Percentiles rank a stretch among this genome's conserved stretches.
phyloP scores from a whole-genome alignment of 2,888 invertebrate species.

The Thysanoteuthis rhombus region DNA sequence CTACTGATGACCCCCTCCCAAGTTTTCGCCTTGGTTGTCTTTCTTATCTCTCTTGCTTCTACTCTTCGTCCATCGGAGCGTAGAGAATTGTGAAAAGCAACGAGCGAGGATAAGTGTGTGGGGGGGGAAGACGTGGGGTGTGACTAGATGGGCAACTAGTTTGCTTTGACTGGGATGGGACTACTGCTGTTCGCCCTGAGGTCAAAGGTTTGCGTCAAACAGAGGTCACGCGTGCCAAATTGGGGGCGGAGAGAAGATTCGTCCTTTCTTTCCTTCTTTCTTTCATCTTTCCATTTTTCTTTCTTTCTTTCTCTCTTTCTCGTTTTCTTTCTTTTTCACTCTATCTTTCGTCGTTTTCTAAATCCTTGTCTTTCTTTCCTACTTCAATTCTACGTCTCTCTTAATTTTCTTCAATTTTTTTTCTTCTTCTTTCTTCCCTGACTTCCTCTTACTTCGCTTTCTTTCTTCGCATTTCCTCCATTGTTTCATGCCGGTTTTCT shows the following conservation, averaged over 20 bases:
- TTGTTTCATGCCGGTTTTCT: not conserved
- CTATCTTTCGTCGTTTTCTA: too few species aligned
- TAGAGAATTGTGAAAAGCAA: not conserved
- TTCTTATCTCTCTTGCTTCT: not conserved
- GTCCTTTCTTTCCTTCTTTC: not conserved
- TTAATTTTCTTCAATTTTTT: not conserved
- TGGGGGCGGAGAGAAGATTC: not conserved
- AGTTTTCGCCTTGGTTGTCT: not conserved
- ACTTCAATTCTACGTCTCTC: not conserved
- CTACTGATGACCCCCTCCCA: too few species aligned
- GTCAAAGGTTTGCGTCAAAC: not conserved
- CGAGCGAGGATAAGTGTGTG: not conserved
- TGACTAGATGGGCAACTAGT: not conserved
- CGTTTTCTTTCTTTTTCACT: not conserved
- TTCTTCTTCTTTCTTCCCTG: not conserved
- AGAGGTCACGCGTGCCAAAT: slow-evolving; percentile 12
- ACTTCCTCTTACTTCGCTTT: not conserved
- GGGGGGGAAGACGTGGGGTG: not conserved
- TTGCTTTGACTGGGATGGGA: not conserved
- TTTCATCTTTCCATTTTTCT: not conserved
- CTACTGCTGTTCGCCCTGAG: not conserved
- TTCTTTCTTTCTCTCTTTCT: not conserved
- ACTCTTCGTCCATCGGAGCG: not conserved
- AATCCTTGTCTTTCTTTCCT: not conserved
- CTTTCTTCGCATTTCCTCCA: not conserved